A percentile compares a stretch with the other conserved stretches of the same genome.
These are phyloP conservation scores for Cyanocitta stelleri DNA, from an alignment of 2,113 vertebrate species.

Conservation along the genomic window DNA sequence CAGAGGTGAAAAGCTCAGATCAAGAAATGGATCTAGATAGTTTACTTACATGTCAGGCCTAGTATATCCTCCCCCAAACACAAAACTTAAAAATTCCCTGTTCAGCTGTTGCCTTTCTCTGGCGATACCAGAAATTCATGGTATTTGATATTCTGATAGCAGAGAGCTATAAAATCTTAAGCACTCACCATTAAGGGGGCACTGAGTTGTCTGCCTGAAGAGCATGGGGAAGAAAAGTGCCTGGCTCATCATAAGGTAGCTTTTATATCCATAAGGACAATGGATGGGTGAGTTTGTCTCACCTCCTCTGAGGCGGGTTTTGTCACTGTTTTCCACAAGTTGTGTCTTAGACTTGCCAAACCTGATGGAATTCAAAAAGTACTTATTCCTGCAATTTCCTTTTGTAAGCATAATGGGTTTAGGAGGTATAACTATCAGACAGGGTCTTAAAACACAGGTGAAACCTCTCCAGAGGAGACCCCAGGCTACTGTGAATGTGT, in stretches of 20 bases:
- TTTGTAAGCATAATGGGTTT: not conserved
- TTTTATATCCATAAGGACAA: not conserved
- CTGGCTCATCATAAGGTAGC: not conserved
- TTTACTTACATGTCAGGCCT: not conserved
- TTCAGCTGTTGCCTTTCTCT: not conserved
- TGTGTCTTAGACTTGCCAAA: not conserved
- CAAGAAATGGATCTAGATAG: not conserved
- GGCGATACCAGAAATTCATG: not conserved
- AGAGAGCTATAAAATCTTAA: not conserved
- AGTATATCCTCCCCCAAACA: not conserved
- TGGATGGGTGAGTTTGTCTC: not conserved
- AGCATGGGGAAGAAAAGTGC: not conserved
- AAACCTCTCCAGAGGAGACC: not conserved
- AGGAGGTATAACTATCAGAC: not conserved
- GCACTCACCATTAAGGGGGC: rapidly evolving
- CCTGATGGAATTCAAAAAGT: not conserved
- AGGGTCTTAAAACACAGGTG: not conserved
- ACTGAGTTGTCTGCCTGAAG: not conserved
- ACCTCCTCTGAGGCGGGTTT: not conserved
- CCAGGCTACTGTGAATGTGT: not conserved
- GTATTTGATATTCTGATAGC: not conserved
- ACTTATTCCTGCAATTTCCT: not conserved
- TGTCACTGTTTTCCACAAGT: not conserved
- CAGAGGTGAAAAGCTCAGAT: not conserved
- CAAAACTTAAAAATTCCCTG: not conserved